A percentile compares a stretch with the other conserved stretches of the same genome.
These are phyloP conservation scores for Miichthys miiuy DNA, from an alignment of 2,797 vertebrate genomes.

Conservation along the genomic window DNA sequence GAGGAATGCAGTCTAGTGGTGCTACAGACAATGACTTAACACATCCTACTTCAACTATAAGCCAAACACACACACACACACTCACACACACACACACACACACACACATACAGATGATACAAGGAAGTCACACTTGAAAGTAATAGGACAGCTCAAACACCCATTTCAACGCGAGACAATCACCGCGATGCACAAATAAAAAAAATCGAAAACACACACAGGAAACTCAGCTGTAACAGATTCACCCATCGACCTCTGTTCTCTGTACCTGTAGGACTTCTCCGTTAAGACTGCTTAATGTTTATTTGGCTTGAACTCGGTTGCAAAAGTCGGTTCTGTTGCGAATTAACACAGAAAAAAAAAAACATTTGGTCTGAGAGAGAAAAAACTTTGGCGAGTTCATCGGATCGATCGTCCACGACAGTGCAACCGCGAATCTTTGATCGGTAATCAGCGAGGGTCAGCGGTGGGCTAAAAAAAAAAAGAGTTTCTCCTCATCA, in stretches of 20 bases:
- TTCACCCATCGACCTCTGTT: conserved; percentile 34
- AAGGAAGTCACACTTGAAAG: conserved; percentile 39
- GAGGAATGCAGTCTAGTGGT: conserved; percentile 67
- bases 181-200: conserved; percentile 44
- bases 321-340: conserved; percentile 32
- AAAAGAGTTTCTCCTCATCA: conserved; percentile 70
- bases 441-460: conserved; percentile 37
- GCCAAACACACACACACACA: conserved; percentile 32
- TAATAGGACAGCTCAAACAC: conserved; percentile 44
- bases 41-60: conserved; percentile 40
- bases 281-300: conserved; percentile 68
- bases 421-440: conserved; percentile 64
- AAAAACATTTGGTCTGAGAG: conserved; percentile 73
- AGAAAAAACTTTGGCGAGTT: conserved; percentile 34
- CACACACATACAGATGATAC: conserved; percentile 60
- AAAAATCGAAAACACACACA: conserved; percentile 42
- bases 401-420: conserved; percentile 32
- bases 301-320: conserved; percentile 45
- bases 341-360: conserved; percentile 32
- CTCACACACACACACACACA: conserved; percentile 33
- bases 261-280: conserved; percentile 53
- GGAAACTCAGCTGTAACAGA: conserved; percentile 61
- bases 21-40: conserved; percentile 51
- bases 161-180: conserved; percentile 56
- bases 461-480: conserved; percentile 26